Conservation (phyloP, 2,113 vertebrate species). For the Alligator sinensis region DNA sequence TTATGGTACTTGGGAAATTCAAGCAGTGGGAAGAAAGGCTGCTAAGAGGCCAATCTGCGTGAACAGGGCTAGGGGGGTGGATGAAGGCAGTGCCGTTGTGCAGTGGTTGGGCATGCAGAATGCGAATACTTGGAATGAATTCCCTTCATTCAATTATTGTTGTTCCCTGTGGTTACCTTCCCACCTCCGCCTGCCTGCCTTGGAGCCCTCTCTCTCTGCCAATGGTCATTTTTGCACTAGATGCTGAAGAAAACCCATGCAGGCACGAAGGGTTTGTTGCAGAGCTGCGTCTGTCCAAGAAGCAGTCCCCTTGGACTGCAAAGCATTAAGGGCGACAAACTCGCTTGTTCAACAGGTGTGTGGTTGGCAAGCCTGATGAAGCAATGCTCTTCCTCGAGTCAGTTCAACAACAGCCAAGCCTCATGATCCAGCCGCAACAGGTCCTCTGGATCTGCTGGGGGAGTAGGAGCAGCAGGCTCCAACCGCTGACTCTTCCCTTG, state of each 20-base stretch:
- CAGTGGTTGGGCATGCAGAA: neutral
- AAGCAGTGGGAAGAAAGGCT: neutral
- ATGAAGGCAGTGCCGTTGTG: accelerated
- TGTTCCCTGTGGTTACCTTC: neutral
- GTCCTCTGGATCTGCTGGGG: accelerated
- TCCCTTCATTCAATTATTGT: neutral
- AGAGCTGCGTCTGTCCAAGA: neutral
- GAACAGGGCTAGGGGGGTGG: neutral
- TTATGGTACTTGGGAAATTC: accelerated
- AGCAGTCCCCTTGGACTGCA: neutral
- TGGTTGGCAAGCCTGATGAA: neutral
- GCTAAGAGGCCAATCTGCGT: neutral
- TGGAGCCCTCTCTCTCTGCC: neutral
- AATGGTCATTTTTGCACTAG: neutral
- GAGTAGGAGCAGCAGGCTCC: accelerated
- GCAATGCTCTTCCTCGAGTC: neutral
- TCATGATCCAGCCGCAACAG: neutral
- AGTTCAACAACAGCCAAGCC: neutral
- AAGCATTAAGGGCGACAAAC: neutral
- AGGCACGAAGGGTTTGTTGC: neutral
- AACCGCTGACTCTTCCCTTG: neutral
- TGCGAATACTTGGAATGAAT: neutral
- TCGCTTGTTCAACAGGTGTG: neutral
- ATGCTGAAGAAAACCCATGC: neutral
- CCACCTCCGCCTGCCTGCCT: neutral